Base-by-base conservation (phyloP, 1,140 invertebrate genomes). In the Drosophila sproati region DNA sequence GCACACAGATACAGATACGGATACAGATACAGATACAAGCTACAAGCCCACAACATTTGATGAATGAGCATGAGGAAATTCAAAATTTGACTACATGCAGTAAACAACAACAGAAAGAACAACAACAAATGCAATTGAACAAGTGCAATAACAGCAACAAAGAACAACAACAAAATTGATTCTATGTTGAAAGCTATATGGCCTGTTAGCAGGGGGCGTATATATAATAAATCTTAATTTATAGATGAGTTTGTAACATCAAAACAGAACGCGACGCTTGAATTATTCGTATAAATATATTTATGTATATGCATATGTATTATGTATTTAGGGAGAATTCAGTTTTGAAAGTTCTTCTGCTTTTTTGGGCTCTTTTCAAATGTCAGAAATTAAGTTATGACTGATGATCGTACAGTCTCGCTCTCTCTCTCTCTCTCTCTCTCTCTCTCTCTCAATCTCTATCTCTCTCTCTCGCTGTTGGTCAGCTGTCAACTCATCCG, bases 371-470 rank as follows among this genome's bases (percentile, higher is more conserved):
- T 86, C 70, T 71, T 71, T 86, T 81, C 82, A 87, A 69, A 75
- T 82, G 82, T 86, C 82, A 87, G 60, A 86, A 86, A 87, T 87
- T 78, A 87, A 87, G 82, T 87, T 86, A 86, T 86, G 82, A 86
- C 82, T 81, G 81, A 85, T 86, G 81, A 78, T 52, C 47, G 29
- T 3, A 47, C 8, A 5, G 2, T 5, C n/a, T 45, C 29, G 8
- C 32, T 6, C 41, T 51, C 31, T 28, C 50, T 35, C 3, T 64
- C 41, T 28, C 52, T 55, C 45, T 52, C 47, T 48, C 43, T 35
- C 5, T 7, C 20, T 20, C 39, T 41, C 10, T 31, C 41, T 3
- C 2, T 52, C n/a, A n/a, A n/a, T n/a, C n/a, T n/a, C n/a, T n/a
- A n/a, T n/a, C 8, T 51, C 47, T 31, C 32, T 32, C 37, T 48